These are phyloP conservation scores for Drosophila sp. DNA, from an alignment of 1,140 invertebrate species.

Conservation along the genomic window DNA sequence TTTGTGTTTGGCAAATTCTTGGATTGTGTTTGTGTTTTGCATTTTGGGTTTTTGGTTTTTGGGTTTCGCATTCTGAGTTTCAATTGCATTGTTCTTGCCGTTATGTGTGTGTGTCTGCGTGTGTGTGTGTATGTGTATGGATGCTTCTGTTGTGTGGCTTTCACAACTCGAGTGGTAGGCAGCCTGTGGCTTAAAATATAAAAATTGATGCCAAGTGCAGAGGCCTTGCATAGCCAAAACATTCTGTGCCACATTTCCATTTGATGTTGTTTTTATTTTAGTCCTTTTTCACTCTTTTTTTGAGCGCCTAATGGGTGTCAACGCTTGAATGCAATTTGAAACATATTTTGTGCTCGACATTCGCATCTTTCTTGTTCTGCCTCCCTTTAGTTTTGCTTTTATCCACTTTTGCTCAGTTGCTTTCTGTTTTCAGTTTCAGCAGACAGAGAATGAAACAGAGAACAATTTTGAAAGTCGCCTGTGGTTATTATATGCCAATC, in stretches of 20 bases:
- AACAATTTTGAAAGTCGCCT: conserved; percentile 55
- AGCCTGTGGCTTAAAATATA: conserved; percentile 79
- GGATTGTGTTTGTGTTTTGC: conserved; percentile 48
- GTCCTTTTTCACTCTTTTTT: conserved; percentile 22
- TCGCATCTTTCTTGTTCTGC: conserved; percentile 20
- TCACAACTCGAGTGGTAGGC: conserved; percentile 71
- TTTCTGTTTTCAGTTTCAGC: background rate
- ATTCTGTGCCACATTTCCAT: conserved; percentile 45
- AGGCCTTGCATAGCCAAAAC: conserved; percentile 59
- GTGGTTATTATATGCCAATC: conserved; percentile 75
- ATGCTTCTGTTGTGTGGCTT: conserved; percentile 18
- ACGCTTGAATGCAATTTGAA: conserved; percentile 76
- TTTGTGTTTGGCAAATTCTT: conserved; percentile 54
- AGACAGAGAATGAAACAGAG: conserved; percentile 2
- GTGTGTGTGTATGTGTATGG: conserved; percentile 3
- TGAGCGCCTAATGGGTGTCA: conserved; percentile 74
- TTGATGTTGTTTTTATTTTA: conserved; percentile 28
- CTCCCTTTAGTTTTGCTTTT: conserved; percentile 24
- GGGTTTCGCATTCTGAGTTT: conserved; percentile 67
- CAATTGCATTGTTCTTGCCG: conserved; percentile 71
- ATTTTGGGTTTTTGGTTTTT: conserved; percentile 43
- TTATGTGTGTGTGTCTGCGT: background rate
- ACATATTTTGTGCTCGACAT: conserved; percentile 68
- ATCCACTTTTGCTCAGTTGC: background rate
- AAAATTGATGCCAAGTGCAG: conserved; percentile 80